Base-by-base conservation (phyloP, 2,113 vertebrate species). In the Limnothrissa miodon region DNA sequence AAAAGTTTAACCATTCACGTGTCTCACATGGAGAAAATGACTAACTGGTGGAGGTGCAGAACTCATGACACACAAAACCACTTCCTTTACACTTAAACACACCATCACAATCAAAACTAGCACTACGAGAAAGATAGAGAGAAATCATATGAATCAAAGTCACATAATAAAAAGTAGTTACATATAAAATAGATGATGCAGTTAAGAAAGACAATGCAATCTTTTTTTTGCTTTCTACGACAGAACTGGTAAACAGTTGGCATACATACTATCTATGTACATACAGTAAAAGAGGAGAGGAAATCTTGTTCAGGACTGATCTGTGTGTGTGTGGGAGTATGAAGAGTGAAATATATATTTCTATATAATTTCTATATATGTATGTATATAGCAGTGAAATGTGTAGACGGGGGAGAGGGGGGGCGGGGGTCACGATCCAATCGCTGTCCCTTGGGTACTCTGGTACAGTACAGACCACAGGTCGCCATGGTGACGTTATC, bases 251-350 rank as follows among this genome's bases (percentile, higher is more conserved):
- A 88, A 86, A 81, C 85, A 90, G 89, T 89, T 83, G 62, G 78
- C 87, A 91, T 87, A 91, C 89, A 88, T 91, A 89, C 88, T 90
- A 87, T 74, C 81, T 94, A 93, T 94, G 86, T 94, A 94, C 92
- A 93, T 89, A 85, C 86, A 88, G 90, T 87, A 89, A 91, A 87
- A 87, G 78, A 89, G 86, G 88, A 51, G 81, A 45, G 84, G 66
- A 80, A 85, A 82, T 83, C 83, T 84, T 66, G 81, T 87, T 82
- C 80, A 84, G 87, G 44, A 88, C 89, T 89, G 79, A 45, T 74
- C 85, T 85, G 85, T 83, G 86, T 86, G 70, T 88, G 85, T 88
- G 82, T 82, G 82, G 86, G 79, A 90, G 85, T 81, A 90, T 83
- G 79, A 90, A 66, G 86, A 87, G 81, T 87, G 80, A 89, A 87